Conservation (phyloP, 92 coral and sea anemone genomes). For the Epizoanthus fatuus region DNA sequence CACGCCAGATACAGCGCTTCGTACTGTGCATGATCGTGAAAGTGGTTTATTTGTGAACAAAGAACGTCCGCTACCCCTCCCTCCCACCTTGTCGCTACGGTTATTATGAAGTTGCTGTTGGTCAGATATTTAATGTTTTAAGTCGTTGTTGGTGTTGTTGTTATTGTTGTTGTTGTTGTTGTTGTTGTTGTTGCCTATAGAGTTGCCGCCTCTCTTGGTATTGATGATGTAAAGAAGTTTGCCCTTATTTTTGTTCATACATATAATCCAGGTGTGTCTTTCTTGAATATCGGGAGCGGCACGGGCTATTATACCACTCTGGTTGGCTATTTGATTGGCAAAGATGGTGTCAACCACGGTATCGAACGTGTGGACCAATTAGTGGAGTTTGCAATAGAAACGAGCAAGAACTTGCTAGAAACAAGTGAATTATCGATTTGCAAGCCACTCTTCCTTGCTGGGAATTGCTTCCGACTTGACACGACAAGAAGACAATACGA, state of each 20-base stretch:
- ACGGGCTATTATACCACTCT: constrained; percentile 14
- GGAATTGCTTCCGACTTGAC: constrained; percentile 23
- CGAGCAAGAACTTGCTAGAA: constrained; percentile 2
- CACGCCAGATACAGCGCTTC: too few species aligned
- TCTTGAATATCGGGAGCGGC: constrained; percentile 11
- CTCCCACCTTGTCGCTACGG: too few species aligned
- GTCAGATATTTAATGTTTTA: too few species aligned
- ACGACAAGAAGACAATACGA: constrained; percentile 2
- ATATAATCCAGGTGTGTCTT: neutral
- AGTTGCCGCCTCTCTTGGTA: too few species aligned
- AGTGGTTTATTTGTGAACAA: too few species aligned
- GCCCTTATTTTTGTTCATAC: too few species aligned
- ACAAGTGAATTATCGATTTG: neutral
- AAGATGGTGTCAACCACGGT: constrained; percentile 23
- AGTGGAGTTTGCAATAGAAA: constrained; percentile 12
- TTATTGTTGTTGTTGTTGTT: too few species aligned
- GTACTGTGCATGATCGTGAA: too few species aligned
- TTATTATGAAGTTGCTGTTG: too few species aligned
- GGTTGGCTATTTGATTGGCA: constrained; percentile 7
- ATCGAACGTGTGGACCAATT: neutral
- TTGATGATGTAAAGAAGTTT: too few species aligned
- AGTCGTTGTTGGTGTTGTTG: too few species aligned
- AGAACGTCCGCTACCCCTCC: too few species aligned
- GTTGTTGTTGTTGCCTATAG: neutral
- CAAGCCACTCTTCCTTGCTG: constrained; percentile 6